Evolutionary conservation across 2,888 invertebrate species (phyloP).

Genomic region (Andrena praecox): DNA sequence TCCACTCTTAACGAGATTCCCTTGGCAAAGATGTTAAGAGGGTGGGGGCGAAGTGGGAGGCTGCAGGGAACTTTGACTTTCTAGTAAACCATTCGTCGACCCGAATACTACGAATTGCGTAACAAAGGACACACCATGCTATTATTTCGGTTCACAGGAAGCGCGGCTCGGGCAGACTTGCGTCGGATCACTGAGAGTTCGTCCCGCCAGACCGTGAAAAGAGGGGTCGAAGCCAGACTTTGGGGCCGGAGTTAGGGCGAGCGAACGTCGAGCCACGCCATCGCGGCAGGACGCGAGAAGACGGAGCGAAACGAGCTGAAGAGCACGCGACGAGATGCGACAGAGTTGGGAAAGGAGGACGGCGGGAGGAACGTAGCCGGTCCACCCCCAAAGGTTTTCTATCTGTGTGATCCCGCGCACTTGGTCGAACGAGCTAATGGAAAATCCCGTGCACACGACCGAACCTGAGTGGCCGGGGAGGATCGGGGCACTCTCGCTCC

Average conservation of each 20-base stretch:
- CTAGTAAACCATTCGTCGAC: neutral
- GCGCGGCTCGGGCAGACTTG: neutral
- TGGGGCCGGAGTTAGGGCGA: neutral
- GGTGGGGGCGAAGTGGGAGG: neutral
- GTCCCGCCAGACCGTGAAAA: neutral
- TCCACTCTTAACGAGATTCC: neutral
- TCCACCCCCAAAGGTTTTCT: slow-evolving; percentile 47
- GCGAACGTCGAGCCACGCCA: neutral
- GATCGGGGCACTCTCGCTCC: slow-evolving; percentile 69
- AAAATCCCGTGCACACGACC: slow-evolving; percentile 70
- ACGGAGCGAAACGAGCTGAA: slow-evolving; percentile 25
- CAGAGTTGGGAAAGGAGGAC: slow-evolving; percentile 20
- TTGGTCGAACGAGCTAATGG: slow-evolving; percentile 75
- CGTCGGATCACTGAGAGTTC: neutral
- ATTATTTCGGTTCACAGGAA: neutral
- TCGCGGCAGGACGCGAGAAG: slow-evolving; percentile 23
- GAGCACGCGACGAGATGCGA: slow-evolving; percentile 2
- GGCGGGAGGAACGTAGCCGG: slow-evolving; percentile 32
- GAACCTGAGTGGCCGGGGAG: slow-evolving; percentile 53
- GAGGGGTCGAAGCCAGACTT: neutral
- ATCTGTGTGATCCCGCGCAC: slow-evolving; percentile 76
- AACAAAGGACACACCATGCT: neutral
- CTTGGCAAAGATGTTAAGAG: neutral
- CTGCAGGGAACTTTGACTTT: neutral
- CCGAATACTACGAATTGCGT: neutral